phyloP scores from a whole-genome alignment of 2,113 vertebrate species.

The Laterallus jamaicensis region DNA sequence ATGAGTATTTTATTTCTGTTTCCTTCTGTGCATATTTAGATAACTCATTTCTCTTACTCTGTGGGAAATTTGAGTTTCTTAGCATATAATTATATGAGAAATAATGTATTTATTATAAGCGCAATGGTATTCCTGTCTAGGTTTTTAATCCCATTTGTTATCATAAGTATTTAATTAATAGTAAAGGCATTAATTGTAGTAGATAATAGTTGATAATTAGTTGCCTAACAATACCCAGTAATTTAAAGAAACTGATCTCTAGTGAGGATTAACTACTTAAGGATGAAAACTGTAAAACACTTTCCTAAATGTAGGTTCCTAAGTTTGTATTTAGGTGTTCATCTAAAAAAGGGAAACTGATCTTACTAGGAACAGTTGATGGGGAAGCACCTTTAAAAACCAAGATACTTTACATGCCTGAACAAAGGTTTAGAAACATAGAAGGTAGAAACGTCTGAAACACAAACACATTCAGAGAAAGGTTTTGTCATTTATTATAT shows the following conservation, averaged over 20 bases:
- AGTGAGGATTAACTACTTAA: not conserved
- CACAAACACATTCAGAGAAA: not conserved
- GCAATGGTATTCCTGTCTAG: not conserved
- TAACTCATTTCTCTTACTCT: not conserved
- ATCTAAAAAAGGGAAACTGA: not conserved
- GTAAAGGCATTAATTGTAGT: not conserved
- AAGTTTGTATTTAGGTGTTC: not conserved
- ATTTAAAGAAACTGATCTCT: not conserved
- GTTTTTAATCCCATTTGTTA: not conserved
- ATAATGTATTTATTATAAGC: not conserved
- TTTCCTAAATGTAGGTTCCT: not conserved
- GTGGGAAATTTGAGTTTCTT: not conserved
- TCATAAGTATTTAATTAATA: not conserved
- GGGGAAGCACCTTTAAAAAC: not conserved
- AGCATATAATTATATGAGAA: not conserved
- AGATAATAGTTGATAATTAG: not conserved
- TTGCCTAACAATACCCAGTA: not conserved
- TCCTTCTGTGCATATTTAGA: not conserved
- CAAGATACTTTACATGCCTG: not conserved
- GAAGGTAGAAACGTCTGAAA: not conserved
- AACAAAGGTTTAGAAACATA: not conserved
- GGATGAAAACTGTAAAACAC: not conserved
- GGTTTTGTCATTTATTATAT: not conserved
- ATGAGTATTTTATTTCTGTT: not conserved
- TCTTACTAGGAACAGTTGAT: not conserved